phyloP scores from a whole-genome alignment of 92 coral and sea anemone species.

The Isaurus tuberculatus region DNA sequence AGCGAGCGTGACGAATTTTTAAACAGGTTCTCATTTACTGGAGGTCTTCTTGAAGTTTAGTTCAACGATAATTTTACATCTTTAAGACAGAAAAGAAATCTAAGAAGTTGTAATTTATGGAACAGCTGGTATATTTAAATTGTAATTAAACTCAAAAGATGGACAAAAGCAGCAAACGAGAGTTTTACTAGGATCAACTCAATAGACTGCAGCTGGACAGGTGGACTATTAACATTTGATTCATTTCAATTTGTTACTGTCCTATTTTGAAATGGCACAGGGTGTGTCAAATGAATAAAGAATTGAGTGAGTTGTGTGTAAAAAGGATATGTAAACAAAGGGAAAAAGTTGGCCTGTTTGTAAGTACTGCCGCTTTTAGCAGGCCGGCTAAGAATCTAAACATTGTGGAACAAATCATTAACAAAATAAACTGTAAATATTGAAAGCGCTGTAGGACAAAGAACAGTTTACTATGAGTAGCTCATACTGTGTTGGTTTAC shows the following conservation, averaged over 20 bases:
- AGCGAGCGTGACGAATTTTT: neutral
- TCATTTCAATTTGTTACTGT: constrained; percentile 21
- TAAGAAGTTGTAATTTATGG: neutral
- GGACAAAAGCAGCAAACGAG: neutral
- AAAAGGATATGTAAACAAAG: neutral
- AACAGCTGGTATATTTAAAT: neutral
- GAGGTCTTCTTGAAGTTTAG: neutral
- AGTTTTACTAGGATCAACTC: neutral
- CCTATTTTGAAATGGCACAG: constrained; percentile 7
- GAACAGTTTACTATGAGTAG: neutral
- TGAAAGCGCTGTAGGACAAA: neutral
- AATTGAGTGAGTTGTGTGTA: neutral
- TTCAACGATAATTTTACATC: neutral
- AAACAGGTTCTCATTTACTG: neutral
- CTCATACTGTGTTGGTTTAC: neutral
- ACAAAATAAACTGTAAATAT: neutral
- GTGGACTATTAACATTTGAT: neutral
- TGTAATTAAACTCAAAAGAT: no score
- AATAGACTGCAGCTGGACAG: neutral
- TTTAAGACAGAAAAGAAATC: neutral
- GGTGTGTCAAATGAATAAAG: neutral
- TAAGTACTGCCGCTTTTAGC: neutral
- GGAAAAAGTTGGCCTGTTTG: neutral
- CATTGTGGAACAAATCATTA: constrained; percentile 14
- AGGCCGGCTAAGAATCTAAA: neutral